Evolutionary conservation across 2,888 invertebrate species (phyloP).

Genomic region (Pardosa pseudoannulata): DNA sequence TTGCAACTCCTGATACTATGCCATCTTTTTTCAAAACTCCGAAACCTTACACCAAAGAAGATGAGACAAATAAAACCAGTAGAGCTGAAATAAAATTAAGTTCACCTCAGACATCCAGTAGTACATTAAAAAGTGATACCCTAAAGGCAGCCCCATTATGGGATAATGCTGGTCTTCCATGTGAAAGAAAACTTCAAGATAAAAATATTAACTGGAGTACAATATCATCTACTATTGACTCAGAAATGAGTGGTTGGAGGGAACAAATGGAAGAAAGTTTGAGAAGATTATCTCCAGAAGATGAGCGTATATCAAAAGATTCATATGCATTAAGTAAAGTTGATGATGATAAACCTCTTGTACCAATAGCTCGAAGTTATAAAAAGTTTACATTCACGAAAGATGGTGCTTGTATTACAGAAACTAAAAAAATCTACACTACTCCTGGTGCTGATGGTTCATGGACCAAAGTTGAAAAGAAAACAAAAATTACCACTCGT

Average conservation of each 20-base stretch:
- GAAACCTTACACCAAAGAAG: slow-evolving; percentile 64
- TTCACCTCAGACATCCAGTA: slow-evolving; percentile 45
- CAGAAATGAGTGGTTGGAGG: slow-evolving; percentile 63
- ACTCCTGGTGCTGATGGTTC: slow-evolving; percentile 73
- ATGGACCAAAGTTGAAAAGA: slow-evolving; percentile 74
- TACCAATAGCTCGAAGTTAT: slow-evolving; percentile 74
- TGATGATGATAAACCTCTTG: slow-evolving; percentile 64
- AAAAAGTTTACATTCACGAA: slow-evolving; percentile 75
- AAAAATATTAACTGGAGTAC: slow-evolving; percentile 49
- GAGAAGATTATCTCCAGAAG: slow-evolving; percentile 65
- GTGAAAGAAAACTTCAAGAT: slow-evolving; percentile 33
- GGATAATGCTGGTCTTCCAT: slow-evolving; percentile 37
- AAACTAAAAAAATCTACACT: slow-evolving; percentile 74
- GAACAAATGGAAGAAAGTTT: slow-evolving; percentile 70
- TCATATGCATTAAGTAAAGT: slow-evolving; percentile 42
- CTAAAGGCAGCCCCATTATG: slow-evolving; percentile 48
- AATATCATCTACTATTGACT: slow-evolving; percentile 60
- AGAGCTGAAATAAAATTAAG: slow-evolving; percentile 70
- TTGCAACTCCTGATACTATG: slow-evolving; percentile 48
- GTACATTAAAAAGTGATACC: slow-evolving; percentile 38
- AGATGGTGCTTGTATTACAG: slow-evolving; percentile 75
- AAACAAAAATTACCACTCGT: slow-evolving; percentile 72
- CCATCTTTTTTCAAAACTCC: slow-evolving; percentile 70
- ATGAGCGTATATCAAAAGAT: slow-evolving; percentile 44
- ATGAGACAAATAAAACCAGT: slow-evolving; percentile 41